Evolutionary conservation across 2,797 vertebrate genomes (phyloP).

Genomic region (Masticophis lateralis): DNA sequence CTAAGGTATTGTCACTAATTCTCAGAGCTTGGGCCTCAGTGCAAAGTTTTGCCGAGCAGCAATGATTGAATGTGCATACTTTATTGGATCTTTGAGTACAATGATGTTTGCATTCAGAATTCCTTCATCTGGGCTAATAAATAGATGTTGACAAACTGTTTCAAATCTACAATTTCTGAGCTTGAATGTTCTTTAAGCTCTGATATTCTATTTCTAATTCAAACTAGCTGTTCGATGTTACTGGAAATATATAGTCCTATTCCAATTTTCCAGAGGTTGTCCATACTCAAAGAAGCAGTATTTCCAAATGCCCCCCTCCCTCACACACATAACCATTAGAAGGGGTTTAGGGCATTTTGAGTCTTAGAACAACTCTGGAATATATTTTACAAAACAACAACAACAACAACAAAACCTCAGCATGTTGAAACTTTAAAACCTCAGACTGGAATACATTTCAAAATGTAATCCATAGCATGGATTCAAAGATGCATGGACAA

Average conservation of each 20-base stretch:
- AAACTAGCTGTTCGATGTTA: neutral
- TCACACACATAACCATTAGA: neutral
- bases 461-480: neutral
- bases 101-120: neutral
- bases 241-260: neutral
- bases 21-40: neutral
- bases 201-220: neutral
- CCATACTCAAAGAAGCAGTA: neutral
- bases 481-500: neutral
- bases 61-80: neutral
- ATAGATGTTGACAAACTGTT: neutral
- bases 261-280: neutral
- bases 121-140: neutral
- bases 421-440: neutral
- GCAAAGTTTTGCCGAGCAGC: fast-evolving
- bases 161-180: neutral
- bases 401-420: neutral
- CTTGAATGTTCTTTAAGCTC: neutral
- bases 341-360: neutral
- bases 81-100: neutral
- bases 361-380: neutral
- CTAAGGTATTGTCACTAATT: conserved; percentile 80
- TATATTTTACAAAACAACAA: neutral
- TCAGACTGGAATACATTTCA: neutral
- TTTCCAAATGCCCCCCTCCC: neutral